Evolutionary conservation across 1,140 invertebrate species (phyloP).

Genomic region (Philotrypesis tridentata): DNA sequence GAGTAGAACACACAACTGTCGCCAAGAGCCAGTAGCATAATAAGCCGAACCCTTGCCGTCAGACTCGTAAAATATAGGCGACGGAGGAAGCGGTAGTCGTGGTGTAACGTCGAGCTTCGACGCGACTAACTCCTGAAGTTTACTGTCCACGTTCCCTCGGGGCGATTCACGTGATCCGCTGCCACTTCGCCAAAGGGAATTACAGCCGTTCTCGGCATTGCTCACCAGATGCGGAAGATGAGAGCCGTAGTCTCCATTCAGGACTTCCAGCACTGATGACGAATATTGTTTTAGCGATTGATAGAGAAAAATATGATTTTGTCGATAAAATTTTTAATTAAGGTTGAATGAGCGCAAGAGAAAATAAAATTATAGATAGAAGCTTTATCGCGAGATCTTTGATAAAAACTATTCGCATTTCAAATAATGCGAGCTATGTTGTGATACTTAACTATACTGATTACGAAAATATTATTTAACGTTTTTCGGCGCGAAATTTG

Average conservation of each 20-base stretch:
- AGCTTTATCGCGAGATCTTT: too few relatives aligned
- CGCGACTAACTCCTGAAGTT: constrained; percentile 11
- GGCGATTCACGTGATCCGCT: neutral
- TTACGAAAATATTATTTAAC: too few relatives aligned
- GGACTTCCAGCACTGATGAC: constrained; percentile 86
- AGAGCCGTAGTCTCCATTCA: constrained; percentile 85
- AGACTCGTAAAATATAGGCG: constrained; percentile 50
- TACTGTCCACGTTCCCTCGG: neutral
- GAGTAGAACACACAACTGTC: constrained; percentile 77
- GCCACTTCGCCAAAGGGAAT: constrained; percentile 72
- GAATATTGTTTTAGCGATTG: neutral
- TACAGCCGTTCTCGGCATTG: constrained; percentile 82
- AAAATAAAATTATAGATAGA: too few relatives aligned
- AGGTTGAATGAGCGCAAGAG: too few relatives aligned
- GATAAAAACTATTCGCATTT: neutral
- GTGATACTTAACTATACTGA: too few relatives aligned
- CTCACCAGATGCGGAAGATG: constrained; percentile 76
- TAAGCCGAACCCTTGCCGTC: constrained; percentile 53
- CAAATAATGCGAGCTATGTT: too few relatives aligned
- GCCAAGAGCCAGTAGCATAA: constrained; percentile 75
- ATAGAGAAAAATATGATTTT: too few relatives aligned
- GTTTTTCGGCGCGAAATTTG: too few relatives aligned
- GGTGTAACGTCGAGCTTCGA: constrained; percentile 24
- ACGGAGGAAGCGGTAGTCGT: constrained; percentile 43
- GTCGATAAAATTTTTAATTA: too few relatives aligned